Conservation (phyloP, 2,797 vertebrate species). For the Eupleurogrammus muticus region DNA sequence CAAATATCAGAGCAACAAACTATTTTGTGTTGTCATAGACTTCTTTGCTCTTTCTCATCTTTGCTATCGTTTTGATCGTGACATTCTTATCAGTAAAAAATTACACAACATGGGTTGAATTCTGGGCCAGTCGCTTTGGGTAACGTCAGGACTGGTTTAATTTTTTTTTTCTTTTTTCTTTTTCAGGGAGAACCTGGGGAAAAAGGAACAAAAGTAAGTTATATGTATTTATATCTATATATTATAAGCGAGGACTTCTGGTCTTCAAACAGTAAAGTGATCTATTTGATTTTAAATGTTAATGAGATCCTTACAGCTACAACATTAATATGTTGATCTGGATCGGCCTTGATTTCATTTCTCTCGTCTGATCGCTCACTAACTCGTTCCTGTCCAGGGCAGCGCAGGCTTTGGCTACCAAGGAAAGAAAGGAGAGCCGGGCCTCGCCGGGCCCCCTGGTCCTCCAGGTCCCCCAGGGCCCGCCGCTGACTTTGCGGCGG, state of each 20-base stretch:
- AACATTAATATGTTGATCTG: background rate
- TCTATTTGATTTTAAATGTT: background rate
- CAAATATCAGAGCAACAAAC: too few relatives aligned
- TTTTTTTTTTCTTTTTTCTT: constrained; percentile 16
- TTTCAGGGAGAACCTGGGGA: constrained; percentile 89
- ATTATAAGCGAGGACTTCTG: background rate
- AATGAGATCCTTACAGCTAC: background rate
- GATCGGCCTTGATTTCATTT: background rate
- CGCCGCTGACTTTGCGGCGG: constrained; percentile 39
- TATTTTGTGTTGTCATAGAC: too few relatives aligned
- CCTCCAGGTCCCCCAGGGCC: constrained; percentile 81
- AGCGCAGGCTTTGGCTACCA: constrained; percentile 89
- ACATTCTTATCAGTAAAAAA: too few relatives aligned
- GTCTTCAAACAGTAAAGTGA: background rate
- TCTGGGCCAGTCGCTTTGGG: background rate
- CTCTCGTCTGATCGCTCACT: background rate
- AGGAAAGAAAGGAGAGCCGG: constrained; percentile 89
- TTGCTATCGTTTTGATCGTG: too few relatives aligned
- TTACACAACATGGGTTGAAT: too few relatives aligned
- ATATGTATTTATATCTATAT: too few relatives aligned
- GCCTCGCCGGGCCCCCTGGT: constrained; percentile 78
- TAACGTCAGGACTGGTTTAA: background rate
- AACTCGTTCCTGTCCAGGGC: constrained; percentile 79
- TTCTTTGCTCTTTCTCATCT: too few relatives aligned
- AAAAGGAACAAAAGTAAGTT: constrained; percentile 85